Conservation (phyloP, 2,888 invertebrate genomes). For the Trissonchulus sp. region DNA sequence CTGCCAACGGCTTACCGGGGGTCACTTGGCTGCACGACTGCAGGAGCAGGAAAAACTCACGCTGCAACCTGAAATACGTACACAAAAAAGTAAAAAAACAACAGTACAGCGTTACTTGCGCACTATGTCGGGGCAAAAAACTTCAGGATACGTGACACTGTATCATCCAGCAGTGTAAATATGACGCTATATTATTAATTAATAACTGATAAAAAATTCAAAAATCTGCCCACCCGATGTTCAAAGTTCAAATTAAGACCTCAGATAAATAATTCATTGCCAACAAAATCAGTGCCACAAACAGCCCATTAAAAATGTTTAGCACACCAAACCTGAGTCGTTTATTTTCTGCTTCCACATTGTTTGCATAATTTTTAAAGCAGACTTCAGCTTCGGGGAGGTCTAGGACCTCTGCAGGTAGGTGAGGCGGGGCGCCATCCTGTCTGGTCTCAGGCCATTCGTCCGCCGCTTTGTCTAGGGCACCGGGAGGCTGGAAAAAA, state of each 20-base stretch:
- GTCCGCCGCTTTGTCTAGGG: constrained; percentile 63
- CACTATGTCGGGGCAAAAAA: no score
- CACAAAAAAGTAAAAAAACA: not conserved
- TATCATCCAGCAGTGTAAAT: no score
- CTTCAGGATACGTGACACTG: no score
- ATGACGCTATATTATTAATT: no score
- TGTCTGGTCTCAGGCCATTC: constrained; percentile 38
- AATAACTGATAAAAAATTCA: no score
- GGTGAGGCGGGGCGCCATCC: constrained; percentile 59
- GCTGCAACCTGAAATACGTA: constrained; percentile 73
- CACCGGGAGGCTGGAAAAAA: constrained; percentile 60
- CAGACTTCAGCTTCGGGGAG: constrained; percentile 84
- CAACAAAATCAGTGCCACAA: no score
- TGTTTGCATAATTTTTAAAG: constrained; percentile 82
- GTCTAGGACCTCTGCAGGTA: constrained; percentile 84
- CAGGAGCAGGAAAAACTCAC: constrained; percentile 83
- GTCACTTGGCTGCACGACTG: constrained; percentile 91
- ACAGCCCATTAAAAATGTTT: no score
- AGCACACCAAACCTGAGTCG: no score
- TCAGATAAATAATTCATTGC: no score
- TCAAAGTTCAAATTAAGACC: no score
- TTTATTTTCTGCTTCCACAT: constrained; percentile 82
- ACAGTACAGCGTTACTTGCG: no score
- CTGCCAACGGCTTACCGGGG: constrained; percentile 83
- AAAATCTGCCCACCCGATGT: no score